A percentile compares a stretch with the other conserved stretches of the same genome.
These are phyloP conservation scores for Zaprionus bogoriensis DNA, from an alignment of 2,888 invertebrate genomes.

Conservation along the genomic window DNA sequence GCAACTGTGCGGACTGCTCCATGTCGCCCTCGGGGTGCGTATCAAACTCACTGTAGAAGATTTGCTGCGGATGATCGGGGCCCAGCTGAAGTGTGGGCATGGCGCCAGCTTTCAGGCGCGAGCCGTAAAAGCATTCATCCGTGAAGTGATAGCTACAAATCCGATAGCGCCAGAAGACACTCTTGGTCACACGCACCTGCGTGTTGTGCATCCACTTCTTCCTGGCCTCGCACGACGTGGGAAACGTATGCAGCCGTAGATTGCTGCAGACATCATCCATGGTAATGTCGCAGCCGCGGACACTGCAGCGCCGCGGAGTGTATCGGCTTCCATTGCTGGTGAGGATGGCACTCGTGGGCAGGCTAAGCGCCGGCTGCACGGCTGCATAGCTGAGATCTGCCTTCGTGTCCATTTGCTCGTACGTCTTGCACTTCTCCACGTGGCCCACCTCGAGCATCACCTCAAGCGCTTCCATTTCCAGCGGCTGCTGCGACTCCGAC, in stretches of 20 bases:
- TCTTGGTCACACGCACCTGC: conserved; percentile 57
- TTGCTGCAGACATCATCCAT: conserved; percentile 38
- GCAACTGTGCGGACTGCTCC: background rate
- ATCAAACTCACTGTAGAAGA: conserved; percentile 60
- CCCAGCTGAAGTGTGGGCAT: conserved; percentile 70
- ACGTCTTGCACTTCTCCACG: conserved; percentile 62
- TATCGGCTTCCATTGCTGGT: conserved; percentile 32
- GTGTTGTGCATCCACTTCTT: conserved; percentile 73
- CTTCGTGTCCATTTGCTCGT: conserved; percentile 50
- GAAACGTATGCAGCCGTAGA: conserved; percentile 67
- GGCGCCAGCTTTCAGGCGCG: conserved; percentile 61
- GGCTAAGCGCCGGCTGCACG: background rate
- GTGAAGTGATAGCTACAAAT: conserved; percentile 73
- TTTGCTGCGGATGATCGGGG: conserved; percentile 28
- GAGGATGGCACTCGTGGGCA: background rate
- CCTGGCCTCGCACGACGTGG: conserved; percentile 46
- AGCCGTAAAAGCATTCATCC: conserved; percentile 60
- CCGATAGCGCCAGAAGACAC: conserved; percentile 66
- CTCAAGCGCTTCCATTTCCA: conserved; percentile 45
- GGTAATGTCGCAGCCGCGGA: conserved; percentile 56
- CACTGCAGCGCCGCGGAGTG: conserved; percentile 57
- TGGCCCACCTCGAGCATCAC: conserved; percentile 66
- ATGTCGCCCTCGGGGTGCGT: background rate
- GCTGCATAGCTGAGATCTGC: conserved; percentile 13
- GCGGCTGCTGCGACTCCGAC: conserved; percentile 29